Conservation (phyloP, 2,797 vertebrate species). For the Botia kubotai region DNA sequence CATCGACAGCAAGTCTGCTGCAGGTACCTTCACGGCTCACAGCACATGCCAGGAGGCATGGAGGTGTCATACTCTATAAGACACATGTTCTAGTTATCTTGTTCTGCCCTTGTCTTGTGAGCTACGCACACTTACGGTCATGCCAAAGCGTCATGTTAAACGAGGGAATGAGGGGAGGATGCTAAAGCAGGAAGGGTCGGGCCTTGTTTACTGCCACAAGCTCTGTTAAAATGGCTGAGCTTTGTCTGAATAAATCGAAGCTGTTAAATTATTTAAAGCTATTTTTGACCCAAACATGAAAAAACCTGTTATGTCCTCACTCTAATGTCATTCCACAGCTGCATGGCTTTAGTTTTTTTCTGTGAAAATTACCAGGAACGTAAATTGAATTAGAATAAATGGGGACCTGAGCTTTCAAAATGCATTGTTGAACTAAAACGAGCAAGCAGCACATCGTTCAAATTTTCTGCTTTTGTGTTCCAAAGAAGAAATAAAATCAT, state of each 20-base stretch:
- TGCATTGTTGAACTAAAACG: no score
- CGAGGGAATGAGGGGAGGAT: neutral
- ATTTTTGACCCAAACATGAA: neutral
- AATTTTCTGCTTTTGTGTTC: no score
- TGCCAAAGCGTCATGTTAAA: slow-evolving; percentile 13
- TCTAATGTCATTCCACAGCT: neutral
- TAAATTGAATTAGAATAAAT: no score
- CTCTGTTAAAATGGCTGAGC: neutral
- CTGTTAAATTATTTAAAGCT: slow-evolving; percentile 9
- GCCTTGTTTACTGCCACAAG: neutral
- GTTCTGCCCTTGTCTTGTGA: slow-evolving; percentile 33
- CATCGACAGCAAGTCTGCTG: neutral
- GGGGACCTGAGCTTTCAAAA: no score
- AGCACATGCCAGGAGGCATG: slow-evolving; percentile 31
- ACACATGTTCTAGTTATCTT: slow-evolving; percentile 24
- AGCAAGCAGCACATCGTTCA: no score
- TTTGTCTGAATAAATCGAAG: neutral
- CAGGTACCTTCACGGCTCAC: slow-evolving; percentile 41
- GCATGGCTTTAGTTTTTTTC: neutral
- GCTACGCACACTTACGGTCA: neutral
- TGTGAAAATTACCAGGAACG: no score
- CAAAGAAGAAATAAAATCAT: no score
- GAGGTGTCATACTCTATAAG: slow-evolving; percentile 4
- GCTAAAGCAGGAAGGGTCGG: neutral
- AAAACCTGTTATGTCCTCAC: no score